These are phyloP conservation scores for Varroa destructor DNA, from an alignment of 1,140 invertebrate species.

Conservation along the genomic window DNA sequence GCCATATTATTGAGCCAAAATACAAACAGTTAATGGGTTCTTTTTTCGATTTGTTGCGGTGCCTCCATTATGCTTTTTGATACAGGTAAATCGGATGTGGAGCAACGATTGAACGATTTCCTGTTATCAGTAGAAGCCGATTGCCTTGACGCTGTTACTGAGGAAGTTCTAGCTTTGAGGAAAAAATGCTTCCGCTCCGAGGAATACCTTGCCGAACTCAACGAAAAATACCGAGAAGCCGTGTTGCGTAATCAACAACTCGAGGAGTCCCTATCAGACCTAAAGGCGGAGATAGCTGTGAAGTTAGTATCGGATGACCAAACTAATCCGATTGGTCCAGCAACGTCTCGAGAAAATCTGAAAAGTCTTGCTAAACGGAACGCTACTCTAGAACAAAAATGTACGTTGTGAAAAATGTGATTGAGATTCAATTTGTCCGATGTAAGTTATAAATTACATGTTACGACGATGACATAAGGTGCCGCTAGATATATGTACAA, in stretches of 20 bases:
- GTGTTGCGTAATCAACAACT: not conserved
- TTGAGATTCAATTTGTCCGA: too few species aligned
- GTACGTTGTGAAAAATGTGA: not conserved
- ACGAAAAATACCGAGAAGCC: constrained; percentile 15
- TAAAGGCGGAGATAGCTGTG: constrained; percentile 11
- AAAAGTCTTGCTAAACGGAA: constrained; percentile 20
- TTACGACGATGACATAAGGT: too few species aligned
- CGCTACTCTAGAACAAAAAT: not conserved
- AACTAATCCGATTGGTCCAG: not conserved
- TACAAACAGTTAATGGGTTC: too few species aligned
- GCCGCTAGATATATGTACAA: too few species aligned
- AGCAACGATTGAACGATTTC: constrained; percentile 7
- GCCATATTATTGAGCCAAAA: too few species aligned
- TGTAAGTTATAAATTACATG: too few species aligned
- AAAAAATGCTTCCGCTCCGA: constrained; percentile 12
- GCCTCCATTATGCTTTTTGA: too few species aligned
- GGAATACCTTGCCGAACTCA: constrained; percentile 25
- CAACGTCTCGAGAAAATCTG: not conserved
- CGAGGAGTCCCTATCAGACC: not conserved
- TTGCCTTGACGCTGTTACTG: not conserved
- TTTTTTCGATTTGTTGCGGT: too few species aligned
- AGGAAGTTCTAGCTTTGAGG: not conserved
- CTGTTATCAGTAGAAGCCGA: not conserved
- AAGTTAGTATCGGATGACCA: not conserved
- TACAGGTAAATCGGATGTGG: constrained; percentile 14